Conservation (phyloP, 2,113 vertebrate genomes). For the Sterrhoptilus dennistouni region DNA sequence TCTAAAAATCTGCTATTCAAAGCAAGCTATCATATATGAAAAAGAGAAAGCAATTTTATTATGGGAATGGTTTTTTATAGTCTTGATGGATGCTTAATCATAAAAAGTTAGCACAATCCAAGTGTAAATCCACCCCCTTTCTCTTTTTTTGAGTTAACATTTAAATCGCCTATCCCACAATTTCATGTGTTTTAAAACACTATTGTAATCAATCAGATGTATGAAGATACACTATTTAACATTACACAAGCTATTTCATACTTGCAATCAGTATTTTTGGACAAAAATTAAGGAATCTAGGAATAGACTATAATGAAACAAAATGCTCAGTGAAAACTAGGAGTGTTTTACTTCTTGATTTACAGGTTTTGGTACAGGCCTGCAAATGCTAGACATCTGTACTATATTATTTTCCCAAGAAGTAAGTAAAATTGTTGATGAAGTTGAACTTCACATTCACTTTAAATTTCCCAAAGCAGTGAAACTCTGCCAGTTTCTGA, state of each 20-base stretch:
- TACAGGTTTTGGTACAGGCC: conserved; percentile 40
- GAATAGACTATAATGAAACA: conserved; percentile 26
- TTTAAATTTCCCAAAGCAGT: conserved; percentile 59
- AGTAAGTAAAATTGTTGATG: conserved; percentile 59
- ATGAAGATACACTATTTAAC: neutral
- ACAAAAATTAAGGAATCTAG: conserved; percentile 5
- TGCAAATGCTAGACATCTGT: conserved; percentile 53
- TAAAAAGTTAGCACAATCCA: neutral
- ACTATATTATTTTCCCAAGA: conserved; percentile 41
- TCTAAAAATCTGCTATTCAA: neutral
- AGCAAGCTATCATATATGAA: neutral
- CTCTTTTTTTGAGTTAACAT: neutral
- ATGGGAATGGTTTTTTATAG: neutral
- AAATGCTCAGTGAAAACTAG: conserved; percentile 25
- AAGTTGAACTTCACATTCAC: conserved; percentile 61
- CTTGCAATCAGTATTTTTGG: neutral
- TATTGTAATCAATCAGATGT: neutral
- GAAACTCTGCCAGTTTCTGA: conserved; percentile 54
- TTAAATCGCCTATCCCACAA: neutral
- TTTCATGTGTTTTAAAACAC: conserved; percentile 1
- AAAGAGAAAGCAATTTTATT: neutral
- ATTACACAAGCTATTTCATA: neutral
- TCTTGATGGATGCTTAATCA: neutral
- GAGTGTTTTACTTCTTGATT: conserved; percentile 37
- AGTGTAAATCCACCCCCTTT: neutral